A percentile compares a stretch with the other conserved stretches of the same genome.
Evolutionary conservation across 2,113 vertebrate species (phyloP).

Genomic region (Prochilodus magdalenae): DNA sequence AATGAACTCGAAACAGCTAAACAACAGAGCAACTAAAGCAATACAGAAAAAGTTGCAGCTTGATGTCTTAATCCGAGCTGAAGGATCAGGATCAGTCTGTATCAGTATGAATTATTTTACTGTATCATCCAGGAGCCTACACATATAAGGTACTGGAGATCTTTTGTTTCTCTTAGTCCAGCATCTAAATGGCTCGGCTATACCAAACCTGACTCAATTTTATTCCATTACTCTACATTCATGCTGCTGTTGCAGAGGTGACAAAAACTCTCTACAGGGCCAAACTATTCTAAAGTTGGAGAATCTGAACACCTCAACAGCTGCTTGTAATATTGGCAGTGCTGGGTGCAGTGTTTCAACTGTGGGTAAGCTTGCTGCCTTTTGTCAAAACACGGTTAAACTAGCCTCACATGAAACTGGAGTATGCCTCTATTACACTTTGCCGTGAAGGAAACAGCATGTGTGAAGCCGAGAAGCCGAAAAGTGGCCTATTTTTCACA

Average conservation of each 20-base stretch:
- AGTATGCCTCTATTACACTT: neutral
- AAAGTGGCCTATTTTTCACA: too few relatives aligned
- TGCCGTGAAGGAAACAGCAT: neutral
- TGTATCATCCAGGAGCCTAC: too few relatives aligned
- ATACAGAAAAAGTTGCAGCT: neutral
- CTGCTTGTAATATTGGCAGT: neutral
- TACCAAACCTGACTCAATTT: neutral
- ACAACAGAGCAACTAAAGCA: too few relatives aligned
- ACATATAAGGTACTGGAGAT: too few relatives aligned
- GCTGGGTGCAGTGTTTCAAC: neutral
- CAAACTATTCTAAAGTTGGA: neutral
- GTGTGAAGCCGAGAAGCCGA: neutral
- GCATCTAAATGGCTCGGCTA: neutral
- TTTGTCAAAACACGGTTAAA: neutral
- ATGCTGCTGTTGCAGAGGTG: neutral
- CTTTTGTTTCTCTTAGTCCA: too few relatives aligned
- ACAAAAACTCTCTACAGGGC: too few relatives aligned
- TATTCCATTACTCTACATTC: too few relatives aligned
- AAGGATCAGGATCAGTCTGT: neutral
- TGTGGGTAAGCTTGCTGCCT: neutral
- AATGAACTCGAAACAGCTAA: neutral
- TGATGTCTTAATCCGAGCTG: too few relatives aligned
- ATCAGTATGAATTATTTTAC: too few relatives aligned
- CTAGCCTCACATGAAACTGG: neutral
- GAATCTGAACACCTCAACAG: neutral